Base-by-base conservation (phyloP, 2,888 invertebrate genomes). In the Platycheirus rosarum region DNA sequence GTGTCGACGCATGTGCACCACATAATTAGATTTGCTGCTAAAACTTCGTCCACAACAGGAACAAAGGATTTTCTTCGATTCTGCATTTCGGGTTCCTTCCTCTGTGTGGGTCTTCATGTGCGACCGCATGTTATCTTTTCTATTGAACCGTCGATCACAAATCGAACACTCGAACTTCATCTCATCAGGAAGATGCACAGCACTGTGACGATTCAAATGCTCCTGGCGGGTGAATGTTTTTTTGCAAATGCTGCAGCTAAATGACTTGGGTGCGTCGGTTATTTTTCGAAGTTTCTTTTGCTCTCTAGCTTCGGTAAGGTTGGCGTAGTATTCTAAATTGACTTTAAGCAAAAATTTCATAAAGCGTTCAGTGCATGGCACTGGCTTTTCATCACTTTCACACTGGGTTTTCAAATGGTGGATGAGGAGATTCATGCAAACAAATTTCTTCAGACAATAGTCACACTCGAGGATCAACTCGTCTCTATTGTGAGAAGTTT, bases 31-130 rank as follows among this genome's bases (percentile, higher is more conserved):
- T 60, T 85, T 85, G 32, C 85, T 84, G 11, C 82, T 85, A 48
- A 85, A 85, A 60, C 85, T 84, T 11, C 85, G 76, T n/a, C 85
- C 85, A n/a, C 85, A 85, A 13, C 76, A 85, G n/a, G 85, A 85
- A 51, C 85, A 85, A 0, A 85, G 62, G 40, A 85, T 85, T n/a
- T 76, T 68, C 29, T 74, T 76, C 9, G 75, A 75, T 6, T 82
- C 84, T 1, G 78, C 76, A 5, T 76, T 82, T 2, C 82, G 73
- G 6, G 82, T 76, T 2, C 85, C 85, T 65, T 85, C 85, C 9
- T 84, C 78, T 11, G 84, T 79, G 55, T 85, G 85, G 5, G 84
- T 85, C 57, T 84, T 85, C 85, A 85, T 85, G 37, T 85, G 85
- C n/a, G 85, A 78, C 0, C 85, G 85, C 82, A 85, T 76, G 32